Conservation (phyloP, 2,113 vertebrate species). For the Lates calcarifer region DNA sequence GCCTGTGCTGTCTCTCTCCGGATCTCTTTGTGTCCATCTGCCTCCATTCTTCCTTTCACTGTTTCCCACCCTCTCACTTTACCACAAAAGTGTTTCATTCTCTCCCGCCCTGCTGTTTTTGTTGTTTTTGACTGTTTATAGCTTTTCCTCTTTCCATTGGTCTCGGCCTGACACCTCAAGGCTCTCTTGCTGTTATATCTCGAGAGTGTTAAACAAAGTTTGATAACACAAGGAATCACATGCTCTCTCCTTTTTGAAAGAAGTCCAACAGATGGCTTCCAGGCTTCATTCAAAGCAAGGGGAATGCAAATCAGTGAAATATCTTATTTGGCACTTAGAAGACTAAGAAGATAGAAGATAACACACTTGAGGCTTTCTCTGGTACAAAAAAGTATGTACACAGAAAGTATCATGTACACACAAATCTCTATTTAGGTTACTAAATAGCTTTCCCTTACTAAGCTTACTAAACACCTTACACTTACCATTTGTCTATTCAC, state of each 20-base stretch:
- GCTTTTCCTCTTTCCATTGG: conserved; percentile 28
- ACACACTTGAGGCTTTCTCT: not conserved
- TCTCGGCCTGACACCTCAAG: conserved; percentile 60
- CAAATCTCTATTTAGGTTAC: not conserved
- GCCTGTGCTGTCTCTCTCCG: not conserved
- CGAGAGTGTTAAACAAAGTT: conserved; percentile 44
- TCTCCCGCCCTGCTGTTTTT: conserved; percentile 55
- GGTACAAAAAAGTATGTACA: not conserved
- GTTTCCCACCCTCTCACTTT: conserved; percentile 55
- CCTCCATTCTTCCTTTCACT: not conserved
- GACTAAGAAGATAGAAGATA: not conserved
- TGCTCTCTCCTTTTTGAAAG: conserved; percentile 4
- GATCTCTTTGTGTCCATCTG: conserved; percentile 34
- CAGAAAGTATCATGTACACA: not conserved
- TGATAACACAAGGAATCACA: conserved; percentile 48
- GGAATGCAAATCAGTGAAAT: conserved; percentile 33
- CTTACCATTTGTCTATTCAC: not conserved
- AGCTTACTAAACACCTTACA: too few species aligned
- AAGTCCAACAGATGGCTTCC: conserved; percentile 62
- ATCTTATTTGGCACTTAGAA: not conserved
- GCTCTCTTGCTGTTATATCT: conserved; percentile 43
- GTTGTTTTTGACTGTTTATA: conserved; percentile 51
- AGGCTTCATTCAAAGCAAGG: conserved; percentile 44
- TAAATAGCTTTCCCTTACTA: too few species aligned
- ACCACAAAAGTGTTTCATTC: conserved; percentile 63